Conservation (phyloP, 2,113 vertebrate species). For the Boulengerochromis microlepis region DNA sequence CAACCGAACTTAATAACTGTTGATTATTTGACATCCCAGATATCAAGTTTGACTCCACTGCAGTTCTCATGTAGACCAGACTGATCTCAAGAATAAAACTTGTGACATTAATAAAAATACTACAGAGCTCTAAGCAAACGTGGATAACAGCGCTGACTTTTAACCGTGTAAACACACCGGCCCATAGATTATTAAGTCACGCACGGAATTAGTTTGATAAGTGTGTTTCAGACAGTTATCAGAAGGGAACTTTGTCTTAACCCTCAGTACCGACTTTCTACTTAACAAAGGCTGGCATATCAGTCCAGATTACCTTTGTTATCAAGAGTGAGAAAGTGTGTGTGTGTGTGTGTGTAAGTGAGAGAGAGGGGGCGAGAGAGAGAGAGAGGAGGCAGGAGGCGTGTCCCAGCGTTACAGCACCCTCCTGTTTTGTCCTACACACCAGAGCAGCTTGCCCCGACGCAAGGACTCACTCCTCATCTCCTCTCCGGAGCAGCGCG, state of each 20-base stretch:
- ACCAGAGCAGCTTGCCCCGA: neutral
- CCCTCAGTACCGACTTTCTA: neutral
- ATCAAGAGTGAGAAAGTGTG: neutral
- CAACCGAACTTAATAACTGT: neutral
- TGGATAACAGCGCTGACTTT: neutral
- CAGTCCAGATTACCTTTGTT: neutral
- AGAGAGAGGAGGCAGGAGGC: neutral
- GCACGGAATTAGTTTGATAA: neutral
- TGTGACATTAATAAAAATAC: neutral
- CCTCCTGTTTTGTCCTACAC: slow-evolving; percentile 1
- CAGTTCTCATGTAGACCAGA: neutral
- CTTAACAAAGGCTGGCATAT: neutral
- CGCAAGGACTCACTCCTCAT: neutral
- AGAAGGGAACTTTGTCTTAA: neutral
- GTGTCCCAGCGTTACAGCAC: slow-evolving; percentile 11
- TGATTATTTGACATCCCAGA: neutral
- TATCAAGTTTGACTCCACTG: neutral
- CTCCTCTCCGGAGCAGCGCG: neutral
- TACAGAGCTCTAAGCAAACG: accelerated
- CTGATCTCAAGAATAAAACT: neutral
- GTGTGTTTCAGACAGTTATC: neutral
- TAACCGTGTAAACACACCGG: neutral
- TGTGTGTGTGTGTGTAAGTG: neutral
- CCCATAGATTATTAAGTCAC: neutral
- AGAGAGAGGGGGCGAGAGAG: neutral